Percentiles rank a stretch among this genome's conserved stretches.
Conservation (phyloP, 2,797 vertebrate genomes). For the Hyperoplus lanceolatus region DNA sequence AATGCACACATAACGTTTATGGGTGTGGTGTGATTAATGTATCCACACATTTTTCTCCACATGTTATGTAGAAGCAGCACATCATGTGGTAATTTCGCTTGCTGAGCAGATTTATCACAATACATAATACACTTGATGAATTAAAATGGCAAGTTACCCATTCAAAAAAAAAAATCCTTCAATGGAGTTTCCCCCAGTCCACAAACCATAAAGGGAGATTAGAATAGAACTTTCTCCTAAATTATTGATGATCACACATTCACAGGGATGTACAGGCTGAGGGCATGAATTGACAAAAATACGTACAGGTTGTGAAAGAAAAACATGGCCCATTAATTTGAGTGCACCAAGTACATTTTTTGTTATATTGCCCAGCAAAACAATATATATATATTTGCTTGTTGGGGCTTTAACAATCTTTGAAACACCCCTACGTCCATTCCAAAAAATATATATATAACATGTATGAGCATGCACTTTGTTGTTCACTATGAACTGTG, state of each 20-base stretch:
- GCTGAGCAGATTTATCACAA: conserved; percentile 58
- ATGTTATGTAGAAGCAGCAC: conserved; percentile 3
- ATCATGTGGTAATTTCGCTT: conserved; percentile 47
- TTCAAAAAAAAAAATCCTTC: conserved; percentile 32
- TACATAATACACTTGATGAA: conserved; percentile 76
- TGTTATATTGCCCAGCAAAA: no score
- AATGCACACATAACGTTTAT: not conserved
- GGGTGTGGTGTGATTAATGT: not conserved
- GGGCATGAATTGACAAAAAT: conserved; percentile 19
- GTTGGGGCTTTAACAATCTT: no score
- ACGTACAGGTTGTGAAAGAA: conserved; percentile 25
- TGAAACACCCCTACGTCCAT: no score
- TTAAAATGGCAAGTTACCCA: conserved; percentile 80
- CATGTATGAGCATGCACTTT: not conserved
- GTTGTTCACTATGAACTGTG: not conserved
- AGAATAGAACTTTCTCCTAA: conserved; percentile 13
- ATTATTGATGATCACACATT: conserved; percentile 23
- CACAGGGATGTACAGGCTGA: not conserved
- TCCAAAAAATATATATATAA: no score
- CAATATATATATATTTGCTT: no score
- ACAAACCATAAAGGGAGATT: conserved; percentile 19
- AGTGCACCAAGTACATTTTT: no score
- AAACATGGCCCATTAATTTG: not conserved
- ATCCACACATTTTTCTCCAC: conserved; percentile 16
- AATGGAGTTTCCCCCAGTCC: conserved; percentile 24